Conservation (phyloP, 2,797 vertebrate genomes). For the Oophaga sylvatica region DNA sequence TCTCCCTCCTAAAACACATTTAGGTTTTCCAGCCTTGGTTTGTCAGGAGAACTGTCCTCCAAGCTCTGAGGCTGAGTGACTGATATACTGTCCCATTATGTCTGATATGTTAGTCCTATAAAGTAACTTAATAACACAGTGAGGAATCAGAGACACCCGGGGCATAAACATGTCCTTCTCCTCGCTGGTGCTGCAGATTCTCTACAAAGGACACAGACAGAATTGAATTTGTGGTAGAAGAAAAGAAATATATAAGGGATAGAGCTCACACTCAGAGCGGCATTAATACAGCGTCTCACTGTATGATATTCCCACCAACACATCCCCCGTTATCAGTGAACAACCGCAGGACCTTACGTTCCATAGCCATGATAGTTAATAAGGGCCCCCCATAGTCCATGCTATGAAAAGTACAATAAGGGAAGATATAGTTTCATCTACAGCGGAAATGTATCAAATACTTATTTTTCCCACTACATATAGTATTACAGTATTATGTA, state of each 20-base stretch:
- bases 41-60: background rate
- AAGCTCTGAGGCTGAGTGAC: background rate
- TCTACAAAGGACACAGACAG: conserved; percentile 10
- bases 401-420: no score
- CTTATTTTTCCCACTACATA: no score
- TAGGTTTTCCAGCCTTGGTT: background rate
- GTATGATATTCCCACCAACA: background rate
- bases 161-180: conserved; percentile 39
- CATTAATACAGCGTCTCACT: background rate
- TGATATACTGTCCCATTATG: conserved; percentile 50
- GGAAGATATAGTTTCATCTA: no score
- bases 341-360: no score
- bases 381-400: no score
- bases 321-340: background rate
- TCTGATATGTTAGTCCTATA: conserved; percentile 52
- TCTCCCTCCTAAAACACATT: background rate
- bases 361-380: no score
- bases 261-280: background rate
- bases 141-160: conserved; percentile 24
- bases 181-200: background rate
- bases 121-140: conserved; percentile 53
- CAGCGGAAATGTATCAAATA: no score
- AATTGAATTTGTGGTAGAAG: conserved; percentile 14
- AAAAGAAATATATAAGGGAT: background rate
- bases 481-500: no score